Evolutionary conservation across 2,113 vertebrate genomes (phyloP).

Genomic region (Apus apus): DNA sequence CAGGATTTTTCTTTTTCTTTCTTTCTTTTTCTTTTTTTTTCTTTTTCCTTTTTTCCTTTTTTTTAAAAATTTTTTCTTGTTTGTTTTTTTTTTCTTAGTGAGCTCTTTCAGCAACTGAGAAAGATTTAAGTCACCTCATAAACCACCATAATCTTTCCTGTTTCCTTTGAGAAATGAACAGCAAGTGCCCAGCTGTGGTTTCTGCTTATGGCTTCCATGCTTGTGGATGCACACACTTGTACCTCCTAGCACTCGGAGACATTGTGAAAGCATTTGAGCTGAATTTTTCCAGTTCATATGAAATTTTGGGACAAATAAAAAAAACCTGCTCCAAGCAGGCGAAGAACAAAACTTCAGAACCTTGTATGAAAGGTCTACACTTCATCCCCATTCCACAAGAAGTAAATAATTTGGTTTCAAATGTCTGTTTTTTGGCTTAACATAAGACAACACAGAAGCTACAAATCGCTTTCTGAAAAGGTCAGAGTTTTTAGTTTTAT

Average conservation of each 20-base stretch:
- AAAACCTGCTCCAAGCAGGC: neutral
- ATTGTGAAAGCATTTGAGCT: neutral
- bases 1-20: too few relatives aligned
- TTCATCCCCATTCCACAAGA: neutral
- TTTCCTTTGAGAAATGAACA: neutral
- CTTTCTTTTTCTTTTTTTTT: too few relatives aligned
- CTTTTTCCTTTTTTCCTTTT: too few relatives aligned
- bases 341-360: neutral
- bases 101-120: neutral
- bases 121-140: neutral
- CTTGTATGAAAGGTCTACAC: neutral
- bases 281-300: neutral
- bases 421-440: neutral
- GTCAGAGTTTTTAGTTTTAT: neutral
- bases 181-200: neutral
- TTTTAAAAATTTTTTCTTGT: too few relatives aligned
- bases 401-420: neutral
- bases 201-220: neutral
- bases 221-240: fast-evolving
- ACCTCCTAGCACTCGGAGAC: neutral
- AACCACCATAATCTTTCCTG: neutral
- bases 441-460: neutral
- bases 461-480: neutral
- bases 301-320: neutral
- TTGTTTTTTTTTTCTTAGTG: neutral